Conservation (phyloP, 2,888 invertebrate genomes). For the Hirtodrosophila duncani region DNA sequence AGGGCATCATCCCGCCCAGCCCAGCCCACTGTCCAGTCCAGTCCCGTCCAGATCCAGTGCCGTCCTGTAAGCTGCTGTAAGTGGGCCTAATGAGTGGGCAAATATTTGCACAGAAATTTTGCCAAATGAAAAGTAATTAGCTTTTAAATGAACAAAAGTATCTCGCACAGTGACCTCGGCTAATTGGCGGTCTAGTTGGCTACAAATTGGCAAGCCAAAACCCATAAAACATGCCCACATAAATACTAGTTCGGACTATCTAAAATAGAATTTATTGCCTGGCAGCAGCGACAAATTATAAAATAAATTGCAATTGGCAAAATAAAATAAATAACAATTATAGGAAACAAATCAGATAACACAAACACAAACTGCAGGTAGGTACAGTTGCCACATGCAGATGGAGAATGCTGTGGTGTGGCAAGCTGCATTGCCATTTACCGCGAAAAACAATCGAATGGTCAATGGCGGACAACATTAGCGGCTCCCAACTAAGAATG, state of each 20-base stretch:
- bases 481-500: no score
- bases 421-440: no score
- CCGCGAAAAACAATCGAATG: no score
- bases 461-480: constrained; percentile 11
- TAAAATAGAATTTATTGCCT: constrained; percentile 34
- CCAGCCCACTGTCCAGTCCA: no score
- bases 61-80: no score
- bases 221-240: constrained; percentile 6
- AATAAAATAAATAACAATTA: constrained; percentile 56
- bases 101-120: constrained; percentile 44
- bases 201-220: background rate
- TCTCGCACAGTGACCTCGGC: background rate
- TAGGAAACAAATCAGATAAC: constrained; percentile 38
- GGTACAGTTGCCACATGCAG: no score
- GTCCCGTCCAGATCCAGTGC: no score
- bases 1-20: background rate
- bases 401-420: no score
- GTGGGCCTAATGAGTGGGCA: constrained; percentile 42
- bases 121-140: constrained; percentile 50
- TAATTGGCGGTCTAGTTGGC: constrained; percentile 11
- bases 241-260: constrained; percentile 11
- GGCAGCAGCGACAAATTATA: constrained; percentile 47
- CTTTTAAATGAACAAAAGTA: constrained; percentile 26
- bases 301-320: constrained; percentile 32
- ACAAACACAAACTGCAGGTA: constrained; percentile 2